Conservation (phyloP, 1,140 invertebrate species). For the Branchinecta lynchi region DNA sequence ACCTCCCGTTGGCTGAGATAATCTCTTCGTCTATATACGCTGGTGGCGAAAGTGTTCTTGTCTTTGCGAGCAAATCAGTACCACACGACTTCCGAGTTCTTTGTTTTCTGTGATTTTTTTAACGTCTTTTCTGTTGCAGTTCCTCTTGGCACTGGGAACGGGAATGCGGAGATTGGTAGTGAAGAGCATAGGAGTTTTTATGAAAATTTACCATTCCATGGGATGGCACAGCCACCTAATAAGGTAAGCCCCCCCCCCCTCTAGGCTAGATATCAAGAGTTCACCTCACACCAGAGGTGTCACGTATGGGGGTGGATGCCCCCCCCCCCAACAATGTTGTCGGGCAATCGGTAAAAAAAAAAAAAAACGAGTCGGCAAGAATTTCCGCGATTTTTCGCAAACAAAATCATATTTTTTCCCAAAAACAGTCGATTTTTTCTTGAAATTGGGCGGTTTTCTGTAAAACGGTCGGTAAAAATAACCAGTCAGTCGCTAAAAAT, state of each 20-base stretch:
- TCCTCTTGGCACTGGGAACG: conserved; percentile 24
- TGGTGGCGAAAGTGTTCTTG: neutral
- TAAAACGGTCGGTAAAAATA: too few relatives aligned
- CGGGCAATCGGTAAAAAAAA: too few relatives aligned
- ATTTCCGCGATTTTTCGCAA: too few relatives aligned
- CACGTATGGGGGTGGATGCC: too few relatives aligned
- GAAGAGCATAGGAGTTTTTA: conserved; percentile 52
- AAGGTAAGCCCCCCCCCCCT: conserved; percentile 45
- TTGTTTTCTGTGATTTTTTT: conserved; percentile 18
- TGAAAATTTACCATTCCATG: conserved; percentile 84
- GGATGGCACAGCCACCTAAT: conserved; percentile 70
- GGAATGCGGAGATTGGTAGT: conserved; percentile 20
- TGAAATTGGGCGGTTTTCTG: too few relatives aligned
- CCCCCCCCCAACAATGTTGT: too few relatives aligned
- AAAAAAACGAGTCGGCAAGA: too few relatives aligned
- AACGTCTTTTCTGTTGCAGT: conserved; percentile 24
- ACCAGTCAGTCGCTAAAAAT: too few relatives aligned
- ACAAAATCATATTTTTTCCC: too few relatives aligned
- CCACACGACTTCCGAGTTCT: neutral
- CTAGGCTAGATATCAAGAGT: too few relatives aligned
- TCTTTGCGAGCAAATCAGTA: neutral
- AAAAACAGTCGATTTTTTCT: too few relatives aligned
- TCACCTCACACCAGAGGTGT: too few relatives aligned
- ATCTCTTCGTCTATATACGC: neutral
- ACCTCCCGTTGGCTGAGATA: neutral